A percentile compares a stretch with the other conserved stretches of the same genome.
Evolutionary conservation across 2,113 vertebrate genomes (phyloP).

Genomic region (Gopherus evgoodei): DNA sequence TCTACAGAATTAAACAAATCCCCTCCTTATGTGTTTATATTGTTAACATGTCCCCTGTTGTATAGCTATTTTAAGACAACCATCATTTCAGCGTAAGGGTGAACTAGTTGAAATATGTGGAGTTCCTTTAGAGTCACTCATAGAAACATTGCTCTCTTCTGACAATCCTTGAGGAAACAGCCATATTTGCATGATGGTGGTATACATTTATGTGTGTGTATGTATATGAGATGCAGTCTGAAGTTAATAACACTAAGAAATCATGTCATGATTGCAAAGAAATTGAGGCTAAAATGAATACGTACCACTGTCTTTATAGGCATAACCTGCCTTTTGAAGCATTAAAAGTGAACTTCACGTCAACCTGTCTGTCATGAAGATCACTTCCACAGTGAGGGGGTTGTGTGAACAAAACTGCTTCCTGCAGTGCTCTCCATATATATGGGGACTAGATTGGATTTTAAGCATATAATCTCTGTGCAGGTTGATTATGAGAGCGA

Average conservation of each 20-base stretch:
- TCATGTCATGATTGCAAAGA: neutral
- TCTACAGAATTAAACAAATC: neutral
- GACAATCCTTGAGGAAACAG: neutral
- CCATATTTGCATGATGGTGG: neutral
- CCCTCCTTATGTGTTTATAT: neutral
- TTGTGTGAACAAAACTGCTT: neutral
- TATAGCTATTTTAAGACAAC: neutral
- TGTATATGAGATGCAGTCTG: neutral
- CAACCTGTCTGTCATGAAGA: neutral
- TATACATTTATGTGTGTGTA: neutral
- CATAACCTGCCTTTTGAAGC: neutral
- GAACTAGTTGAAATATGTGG: neutral
- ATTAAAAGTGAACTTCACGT: neutral
- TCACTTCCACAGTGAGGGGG: neutral
- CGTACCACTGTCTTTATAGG: neutral
- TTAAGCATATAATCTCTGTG: neutral
- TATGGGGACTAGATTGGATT: neutral
- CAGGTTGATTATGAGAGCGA: constrained; percentile 98
- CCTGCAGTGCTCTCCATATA: accelerated
- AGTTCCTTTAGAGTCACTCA: accelerated
- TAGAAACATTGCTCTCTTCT: neutral
- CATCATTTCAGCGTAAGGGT: neutral
- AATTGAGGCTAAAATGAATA: neutral
- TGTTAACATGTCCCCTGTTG: neutral
- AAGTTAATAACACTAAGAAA: neutral